Base-by-base conservation (phyloP, 2,888 invertebrate genomes). In the Melinaea marsaeus region DNA sequence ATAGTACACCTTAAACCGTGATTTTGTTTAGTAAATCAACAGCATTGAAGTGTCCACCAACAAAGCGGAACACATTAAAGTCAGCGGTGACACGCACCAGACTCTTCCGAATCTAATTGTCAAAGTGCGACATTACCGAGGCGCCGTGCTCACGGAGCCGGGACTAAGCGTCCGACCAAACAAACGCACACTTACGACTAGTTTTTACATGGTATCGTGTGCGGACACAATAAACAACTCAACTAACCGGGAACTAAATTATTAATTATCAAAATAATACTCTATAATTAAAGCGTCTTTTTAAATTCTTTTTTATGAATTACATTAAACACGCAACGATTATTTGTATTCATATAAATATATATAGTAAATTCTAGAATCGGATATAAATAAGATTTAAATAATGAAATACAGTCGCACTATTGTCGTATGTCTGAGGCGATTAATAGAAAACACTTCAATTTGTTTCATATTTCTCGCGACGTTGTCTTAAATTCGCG, bases 51-150 rank as follows among this genome's bases (percentile, higher is more conserved):
- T 55, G 62, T 51, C 57, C 55, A 32, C 54, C 55, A 58, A 37
- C 61, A 47, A 37, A 33, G 61, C 61, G 58, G 61, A 64, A 64
- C 60, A 86, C 81, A 79, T 79, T 77, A 79, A 79, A 79, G 81
- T 74, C 74, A 75, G 77, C 77, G 75, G 74, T 77, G 72, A 72
- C 76, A 77, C 77, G 71, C 76, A 74, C 77, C 75, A 80, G 75
- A 76, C 74, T 82, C 85, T 88, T 88, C 86, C 87, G 88, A 78
- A 87, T 88, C 87, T 87, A 87, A 89, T 86, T 81, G 85, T 76
- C 73, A 76, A 77, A 77, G 77, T 79, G 77, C 74, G 79, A 79
- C 79, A 74, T 78, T 76, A 73, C 57, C 59, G 60, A 65, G 60
- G 51, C 65, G 59, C 47, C 55, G 47, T 55, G 69, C 33, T 58